Evolutionary conservation across 2,113 vertebrate species (phyloP).

Genomic region (Dipodomys merriami): DNA sequence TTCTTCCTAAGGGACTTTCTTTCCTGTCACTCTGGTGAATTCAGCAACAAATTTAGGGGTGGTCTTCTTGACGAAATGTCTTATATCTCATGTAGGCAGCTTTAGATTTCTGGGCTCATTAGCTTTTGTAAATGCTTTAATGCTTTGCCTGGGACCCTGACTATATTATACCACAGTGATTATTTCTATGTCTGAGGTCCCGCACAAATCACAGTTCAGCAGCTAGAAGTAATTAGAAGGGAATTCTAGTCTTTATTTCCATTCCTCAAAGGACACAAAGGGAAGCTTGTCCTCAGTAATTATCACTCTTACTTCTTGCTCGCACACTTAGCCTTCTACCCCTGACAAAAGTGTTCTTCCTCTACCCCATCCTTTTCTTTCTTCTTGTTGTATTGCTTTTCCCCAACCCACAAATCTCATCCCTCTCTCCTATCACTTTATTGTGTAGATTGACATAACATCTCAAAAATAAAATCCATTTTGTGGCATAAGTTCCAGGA

Average conservation of each 20-base stretch:
- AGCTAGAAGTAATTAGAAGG: neutral
- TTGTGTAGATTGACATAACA: neutral
- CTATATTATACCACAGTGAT: neutral
- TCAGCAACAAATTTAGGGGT: neutral
- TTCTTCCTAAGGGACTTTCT: neutral
- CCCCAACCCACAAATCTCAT: neutral
- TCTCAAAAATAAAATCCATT: neutral
- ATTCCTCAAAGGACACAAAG: neutral
- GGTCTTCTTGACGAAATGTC: neutral
- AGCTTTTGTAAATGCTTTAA: neutral
- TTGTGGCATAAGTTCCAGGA: neutral
- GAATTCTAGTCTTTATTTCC: neutral
- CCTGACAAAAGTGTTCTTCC: too few species aligned
- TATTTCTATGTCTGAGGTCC: neutral
- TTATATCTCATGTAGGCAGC: neutral
- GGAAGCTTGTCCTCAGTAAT: neutral
- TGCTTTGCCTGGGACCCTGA: neutral
- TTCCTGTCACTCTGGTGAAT: neutral
- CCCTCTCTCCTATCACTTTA: neutral
- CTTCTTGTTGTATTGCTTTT: neutral
- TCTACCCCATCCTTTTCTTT: neutral
- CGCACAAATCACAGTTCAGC: neutral
- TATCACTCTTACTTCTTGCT: neutral
- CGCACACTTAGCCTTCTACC: neutral
- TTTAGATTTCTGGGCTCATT: neutral